A percentile compares a stretch with the other conserved stretches of the same genome.
phyloP scores from a whole-genome alignment of 1,140 invertebrate species.

The Drosophila orena region DNA sequence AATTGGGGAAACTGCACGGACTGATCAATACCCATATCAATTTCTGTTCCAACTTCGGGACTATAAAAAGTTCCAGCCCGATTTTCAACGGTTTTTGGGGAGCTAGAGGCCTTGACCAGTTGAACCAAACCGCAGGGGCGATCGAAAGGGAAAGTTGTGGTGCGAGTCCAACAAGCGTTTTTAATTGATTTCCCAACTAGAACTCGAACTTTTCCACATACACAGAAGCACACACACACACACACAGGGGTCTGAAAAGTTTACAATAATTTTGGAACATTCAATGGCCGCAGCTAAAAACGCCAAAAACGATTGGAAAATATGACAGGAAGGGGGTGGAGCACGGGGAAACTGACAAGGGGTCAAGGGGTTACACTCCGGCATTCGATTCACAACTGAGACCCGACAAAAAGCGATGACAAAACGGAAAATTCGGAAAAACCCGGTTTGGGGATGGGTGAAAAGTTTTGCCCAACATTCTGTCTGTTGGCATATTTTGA shows the following conservation, averaged over 20 bases:
- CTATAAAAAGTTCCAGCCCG: conserved; percentile 1
- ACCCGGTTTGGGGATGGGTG: conserved; percentile 31
- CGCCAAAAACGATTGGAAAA: conserved; percentile 69
- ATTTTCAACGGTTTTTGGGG: conserved; percentile 9
- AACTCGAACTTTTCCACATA: conserved; percentile 37
- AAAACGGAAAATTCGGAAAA: conserved; percentile 50
- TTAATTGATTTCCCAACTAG: conserved; percentile 78
- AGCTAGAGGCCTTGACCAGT: conserved; percentile 20
- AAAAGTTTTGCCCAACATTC: conserved; percentile 60
- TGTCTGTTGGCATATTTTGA: conserved; percentile 77
- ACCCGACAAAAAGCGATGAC: conserved; percentile 57
- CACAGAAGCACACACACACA: not conserved
- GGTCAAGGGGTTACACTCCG: conserved; percentile 19
- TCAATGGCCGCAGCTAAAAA: conserved; percentile 80
- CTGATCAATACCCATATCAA: conserved; percentile 18
- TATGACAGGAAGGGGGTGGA: not conserved
- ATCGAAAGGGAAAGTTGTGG: conserved; percentile 73
- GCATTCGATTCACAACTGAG: conserved; percentile 66
- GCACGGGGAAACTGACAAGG: not conserved
- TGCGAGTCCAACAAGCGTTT: conserved; percentile 66
- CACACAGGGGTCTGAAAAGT: conserved; percentile 69
- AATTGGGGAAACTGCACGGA: not conserved
- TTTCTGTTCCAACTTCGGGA: conserved; percentile 3
- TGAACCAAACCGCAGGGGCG: conserved; percentile 11
- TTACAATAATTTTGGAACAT: conserved; percentile 82